A percentile compares a stretch with the other conserved stretches of the same genome.
These are phyloP conservation scores for Bacillus rossius DNA, from an alignment of 1,140 invertebrate species.

Conservation along the genomic window DNA sequence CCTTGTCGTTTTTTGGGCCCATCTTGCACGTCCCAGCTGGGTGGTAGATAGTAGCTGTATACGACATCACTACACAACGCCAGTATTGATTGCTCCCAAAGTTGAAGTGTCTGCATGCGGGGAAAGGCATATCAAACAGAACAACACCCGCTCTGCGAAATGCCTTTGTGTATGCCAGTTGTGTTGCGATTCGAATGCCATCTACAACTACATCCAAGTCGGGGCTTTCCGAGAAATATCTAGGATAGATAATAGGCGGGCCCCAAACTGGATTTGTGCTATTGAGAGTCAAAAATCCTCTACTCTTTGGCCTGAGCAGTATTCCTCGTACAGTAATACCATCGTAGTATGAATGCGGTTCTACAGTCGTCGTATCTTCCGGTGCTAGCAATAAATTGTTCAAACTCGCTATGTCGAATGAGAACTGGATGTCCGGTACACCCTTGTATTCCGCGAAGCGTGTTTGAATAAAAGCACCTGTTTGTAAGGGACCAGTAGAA, in stretches of 20 bases:
- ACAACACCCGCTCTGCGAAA: slow-evolving; percentile 42
- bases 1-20: slow-evolving; percentile 77
- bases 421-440: slow-evolving; percentile 58
- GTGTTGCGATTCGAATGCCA: slow-evolving; percentile 72
- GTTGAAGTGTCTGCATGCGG: slow-evolving; percentile 15
- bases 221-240: slow-evolving; percentile 77
- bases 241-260: slow-evolving; percentile 86
- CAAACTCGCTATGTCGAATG: slow-evolving; percentile 43
- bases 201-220: slow-evolving; percentile 77
- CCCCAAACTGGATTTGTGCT: slow-evolving; percentile 19
- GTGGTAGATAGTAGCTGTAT: slow-evolving; percentile 79
- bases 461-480: slow-evolving; percentile 49
- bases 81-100: slow-evolving; percentile 69
- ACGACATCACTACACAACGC: slow-evolving; percentile 76
- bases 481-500: slow-evolving; percentile 43
- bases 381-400: not conserved
- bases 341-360: slow-evolving; percentile 36
- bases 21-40: slow-evolving; percentile 89
- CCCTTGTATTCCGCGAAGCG: slow-evolving; percentile 27
- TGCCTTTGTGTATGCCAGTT: slow-evolving; percentile 62
- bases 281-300: slow-evolving; percentile 34
- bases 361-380: slow-evolving; percentile 30
- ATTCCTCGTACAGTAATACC: slow-evolving; percentile 39
- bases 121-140: slow-evolving; percentile 7
- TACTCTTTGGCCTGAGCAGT: slow-evolving; percentile 51